Conservation (phyloP, 2,888 invertebrate species). For the Fragum sueziense region DNA sequence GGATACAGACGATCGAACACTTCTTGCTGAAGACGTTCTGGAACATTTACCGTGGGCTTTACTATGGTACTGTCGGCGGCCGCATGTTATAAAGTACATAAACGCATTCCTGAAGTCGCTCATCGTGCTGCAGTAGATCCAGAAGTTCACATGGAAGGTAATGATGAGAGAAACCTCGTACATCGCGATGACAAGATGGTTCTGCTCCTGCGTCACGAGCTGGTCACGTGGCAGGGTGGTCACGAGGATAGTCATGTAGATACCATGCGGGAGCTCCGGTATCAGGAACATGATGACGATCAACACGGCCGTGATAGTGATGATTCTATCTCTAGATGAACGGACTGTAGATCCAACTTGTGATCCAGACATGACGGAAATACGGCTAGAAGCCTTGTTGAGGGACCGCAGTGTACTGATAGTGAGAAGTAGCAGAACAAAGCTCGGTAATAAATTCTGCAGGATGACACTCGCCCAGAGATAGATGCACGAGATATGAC, state of each 20-base stretch:
- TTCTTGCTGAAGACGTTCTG: slow-evolving; percentile 2
- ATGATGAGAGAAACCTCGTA: slow-evolving; percentile 43
- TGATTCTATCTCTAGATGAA: slow-evolving; percentile 44
- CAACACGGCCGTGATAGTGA: slow-evolving; percentile 48
- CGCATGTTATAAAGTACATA: slow-evolving; percentile 19
- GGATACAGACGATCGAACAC: slow-evolving; percentile 22
- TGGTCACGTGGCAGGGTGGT: background rate
- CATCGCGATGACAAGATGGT: slow-evolving; percentile 34
- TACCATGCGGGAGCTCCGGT: slow-evolving; percentile 52
- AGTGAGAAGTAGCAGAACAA: slow-evolving; percentile 37
- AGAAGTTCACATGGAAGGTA: slow-evolving; percentile 53
- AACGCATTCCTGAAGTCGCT: slow-evolving; percentile 32
- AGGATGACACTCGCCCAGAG: slow-evolving; percentile 44
- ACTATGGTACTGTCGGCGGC: background rate
- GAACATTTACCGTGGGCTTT: slow-evolving; percentile 27
- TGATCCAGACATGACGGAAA: slow-evolving; percentile 30
- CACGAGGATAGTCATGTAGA: slow-evolving; percentile 27
- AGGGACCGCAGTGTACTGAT: slow-evolving; percentile 38
- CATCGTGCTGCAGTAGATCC: slow-evolving; percentile 60
- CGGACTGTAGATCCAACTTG: slow-evolving; percentile 19
- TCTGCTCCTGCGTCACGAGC: background rate
- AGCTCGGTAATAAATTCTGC: slow-evolving; percentile 44
- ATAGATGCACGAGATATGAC: slow-evolving; percentile 43
- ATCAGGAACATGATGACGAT: slow-evolving; percentile 54
- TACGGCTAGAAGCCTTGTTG: slow-evolving; percentile 22